These are phyloP conservation scores for Apus apus DNA, from an alignment of 2,113 vertebrate genomes.

Conservation along the genomic window DNA sequence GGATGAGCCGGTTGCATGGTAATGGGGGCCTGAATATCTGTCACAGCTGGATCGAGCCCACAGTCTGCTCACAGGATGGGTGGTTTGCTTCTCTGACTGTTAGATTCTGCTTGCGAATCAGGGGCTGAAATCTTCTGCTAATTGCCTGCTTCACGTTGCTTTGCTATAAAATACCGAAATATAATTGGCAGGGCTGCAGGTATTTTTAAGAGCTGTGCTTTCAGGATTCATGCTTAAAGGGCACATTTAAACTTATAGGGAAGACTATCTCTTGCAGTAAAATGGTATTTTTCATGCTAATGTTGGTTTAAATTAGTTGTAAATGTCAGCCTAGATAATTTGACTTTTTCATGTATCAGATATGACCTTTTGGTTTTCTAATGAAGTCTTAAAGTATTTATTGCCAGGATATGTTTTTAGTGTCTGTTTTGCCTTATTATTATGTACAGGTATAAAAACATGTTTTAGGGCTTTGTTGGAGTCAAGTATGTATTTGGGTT, in stretches of 20 bases:
- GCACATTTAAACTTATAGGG: constrained; percentile 11
- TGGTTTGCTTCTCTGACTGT: background rate
- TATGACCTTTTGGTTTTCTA: constrained; percentile 28
- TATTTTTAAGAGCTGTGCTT: background rate
- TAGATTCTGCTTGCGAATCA: constrained; percentile 27
- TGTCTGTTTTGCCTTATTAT: constrained; percentile 21
- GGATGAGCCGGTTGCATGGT: constrained; percentile 8
- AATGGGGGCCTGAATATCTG: constrained; percentile 23
- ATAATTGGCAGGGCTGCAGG: constrained; percentile 23
- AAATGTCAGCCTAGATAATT: constrained; percentile 43
- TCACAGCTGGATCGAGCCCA: constrained; percentile 11
- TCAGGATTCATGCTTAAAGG: constrained; percentile 7
- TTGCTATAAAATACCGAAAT: background rate
- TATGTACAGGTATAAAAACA: background rate
- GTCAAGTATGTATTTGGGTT: background rate
- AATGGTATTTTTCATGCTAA: constrained; percentile 28
- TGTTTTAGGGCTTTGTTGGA: background rate
- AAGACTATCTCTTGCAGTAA: background rate
- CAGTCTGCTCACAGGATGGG: background rate
- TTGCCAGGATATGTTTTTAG: constrained; percentile 9
- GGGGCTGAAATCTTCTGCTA: constrained; percentile 32
- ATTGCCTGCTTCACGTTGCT: background rate
- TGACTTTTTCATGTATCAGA: background rate
- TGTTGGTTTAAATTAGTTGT: constrained; percentile 8
- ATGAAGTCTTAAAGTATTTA: constrained; percentile 30